phyloP scores from a whole-genome alignment of 2,113 vertebrate species.

The Lipophrys pholis region DNA sequence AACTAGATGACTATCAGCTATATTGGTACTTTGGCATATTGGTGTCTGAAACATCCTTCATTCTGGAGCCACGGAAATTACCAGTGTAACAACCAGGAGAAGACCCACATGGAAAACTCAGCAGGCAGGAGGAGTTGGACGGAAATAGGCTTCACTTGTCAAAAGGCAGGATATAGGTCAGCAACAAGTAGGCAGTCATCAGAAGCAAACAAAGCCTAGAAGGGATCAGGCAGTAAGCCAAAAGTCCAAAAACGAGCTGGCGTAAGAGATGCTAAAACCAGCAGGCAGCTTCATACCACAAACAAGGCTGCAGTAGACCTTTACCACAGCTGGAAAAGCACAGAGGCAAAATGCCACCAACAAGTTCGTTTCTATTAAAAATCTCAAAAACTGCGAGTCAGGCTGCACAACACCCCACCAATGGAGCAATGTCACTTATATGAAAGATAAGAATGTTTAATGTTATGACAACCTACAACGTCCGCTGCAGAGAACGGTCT shows the following conservation, averaged over 20 bases:
- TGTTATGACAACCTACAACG: conserved; percentile 10
- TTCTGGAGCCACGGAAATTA: too few relatives aligned
- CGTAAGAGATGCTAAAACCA: conserved; percentile 18
- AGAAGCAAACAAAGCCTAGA: conserved; percentile 22
- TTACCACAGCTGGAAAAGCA: not conserved
- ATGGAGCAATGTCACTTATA: not conserved
- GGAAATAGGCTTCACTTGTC: conserved; percentile 24
- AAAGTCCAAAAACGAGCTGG: conserved; percentile 21
- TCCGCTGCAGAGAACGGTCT: not conserved
- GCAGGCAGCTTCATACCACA: not conserved
- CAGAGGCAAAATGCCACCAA: conserved; percentile 6
- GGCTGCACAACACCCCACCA: not conserved
- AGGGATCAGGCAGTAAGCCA: conserved; percentile 45
- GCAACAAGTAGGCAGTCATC: conserved; percentile 24
- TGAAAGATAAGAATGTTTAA: conserved; percentile 1
- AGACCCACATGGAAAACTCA: conserved; percentile 21
- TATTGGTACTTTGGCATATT: not conserved
- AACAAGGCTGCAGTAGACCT: conserved; percentile 13
- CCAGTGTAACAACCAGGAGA: not conserved
- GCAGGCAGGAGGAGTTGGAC: conserved; percentile 10
- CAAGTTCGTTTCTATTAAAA: not conserved
- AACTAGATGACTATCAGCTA: not conserved
- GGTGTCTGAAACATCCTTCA: not conserved
- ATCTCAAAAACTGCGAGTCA: not conserved
- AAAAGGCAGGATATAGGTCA: conserved; percentile 27